Evolutionary conservation across 2,797 vertebrate species (phyloP).

Genomic region (Neosilurus hyrtlii): DNA sequence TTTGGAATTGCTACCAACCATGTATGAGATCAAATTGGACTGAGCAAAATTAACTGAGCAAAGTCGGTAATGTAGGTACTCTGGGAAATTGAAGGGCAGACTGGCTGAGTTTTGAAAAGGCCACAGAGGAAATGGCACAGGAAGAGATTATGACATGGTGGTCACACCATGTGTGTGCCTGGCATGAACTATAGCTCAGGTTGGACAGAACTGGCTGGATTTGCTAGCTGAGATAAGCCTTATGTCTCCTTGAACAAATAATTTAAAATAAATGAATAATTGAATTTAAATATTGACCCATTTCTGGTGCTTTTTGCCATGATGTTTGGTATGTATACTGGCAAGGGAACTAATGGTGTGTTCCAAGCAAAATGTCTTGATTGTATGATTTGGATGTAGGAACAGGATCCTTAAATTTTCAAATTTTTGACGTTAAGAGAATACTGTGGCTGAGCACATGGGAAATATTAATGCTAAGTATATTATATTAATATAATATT

Average conservation of each 20-base stretch:
- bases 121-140: background rate
- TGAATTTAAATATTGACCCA: background rate
- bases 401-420: background rate
- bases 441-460: background rate
- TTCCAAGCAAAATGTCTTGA: background rate
- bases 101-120: conserved; percentile 23
- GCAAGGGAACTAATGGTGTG: background rate
- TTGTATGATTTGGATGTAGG: background rate
- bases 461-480: background rate
- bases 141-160: conserved; percentile 33
- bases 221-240: background rate
- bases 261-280: too few relatives aligned
- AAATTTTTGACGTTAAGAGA: background rate
- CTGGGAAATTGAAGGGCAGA: conserved; percentile 5
- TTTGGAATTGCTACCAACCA: background rate
- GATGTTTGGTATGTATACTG: background rate
- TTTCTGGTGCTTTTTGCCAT: background rate
- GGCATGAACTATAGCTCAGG: conserved; percentile 2
- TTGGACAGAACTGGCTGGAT: background rate
- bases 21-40: background rate
- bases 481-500: too few relatives aligned
- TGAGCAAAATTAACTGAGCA: background rate
- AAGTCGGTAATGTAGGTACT: background rate
- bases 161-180: conserved; percentile 9
- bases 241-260: background rate